Evolutionary conservation across 2,888 invertebrate species (phyloP), one percentile per base, ranked within the genome.

Genomic region (Caenorhabditis imperialis): DNA sequence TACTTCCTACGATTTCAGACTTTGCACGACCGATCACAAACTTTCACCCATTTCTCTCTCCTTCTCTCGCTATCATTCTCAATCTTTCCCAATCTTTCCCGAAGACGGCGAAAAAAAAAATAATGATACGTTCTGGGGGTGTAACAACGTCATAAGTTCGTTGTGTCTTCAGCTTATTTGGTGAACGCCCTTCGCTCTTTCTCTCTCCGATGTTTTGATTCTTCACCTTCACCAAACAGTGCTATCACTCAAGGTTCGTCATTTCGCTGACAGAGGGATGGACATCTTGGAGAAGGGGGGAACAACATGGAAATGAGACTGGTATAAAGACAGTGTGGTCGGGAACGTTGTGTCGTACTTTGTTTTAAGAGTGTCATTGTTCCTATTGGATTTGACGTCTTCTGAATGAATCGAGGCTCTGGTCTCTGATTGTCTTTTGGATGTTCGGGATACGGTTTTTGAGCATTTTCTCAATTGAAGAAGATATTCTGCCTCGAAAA

Each of bases 151-250:
- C 7, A 30, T 30, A 65, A 55, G 55, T 65, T 48, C 55, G n/a
- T 50, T 63, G 33, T 63, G 63, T 63, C 63, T 63, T 63, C 55
- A 48, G 65, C 48, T 42, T 37, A 42, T 65, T 65, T 65, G 55
- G 55, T 48, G 50, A 65, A 65, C 37, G 25, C 16, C 30, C 44
- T 37, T 42, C 40, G 50, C 16, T 30, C 18, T 4, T 16, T 12
- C 14, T 47, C 23, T 47, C 27, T 45, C 22, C 7, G 42, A 53
- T 14, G 25, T 51, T 62, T 14, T 40, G 22, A 50, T 65, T 50
- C 50, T 67, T 57, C 57, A 55, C 37, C 50, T 67, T 57, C 57
- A 55, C 37, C 67, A 57, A 67, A 51, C n/a, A 50, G 20, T 35
- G 40, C 23, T 47, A 55, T 50, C 67, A 51, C 20, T 14, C 16